Evolutionary conservation across 2,797 vertebrate genomes (phyloP).

Genomic region (Sebastiscus albofasciatus): DNA sequence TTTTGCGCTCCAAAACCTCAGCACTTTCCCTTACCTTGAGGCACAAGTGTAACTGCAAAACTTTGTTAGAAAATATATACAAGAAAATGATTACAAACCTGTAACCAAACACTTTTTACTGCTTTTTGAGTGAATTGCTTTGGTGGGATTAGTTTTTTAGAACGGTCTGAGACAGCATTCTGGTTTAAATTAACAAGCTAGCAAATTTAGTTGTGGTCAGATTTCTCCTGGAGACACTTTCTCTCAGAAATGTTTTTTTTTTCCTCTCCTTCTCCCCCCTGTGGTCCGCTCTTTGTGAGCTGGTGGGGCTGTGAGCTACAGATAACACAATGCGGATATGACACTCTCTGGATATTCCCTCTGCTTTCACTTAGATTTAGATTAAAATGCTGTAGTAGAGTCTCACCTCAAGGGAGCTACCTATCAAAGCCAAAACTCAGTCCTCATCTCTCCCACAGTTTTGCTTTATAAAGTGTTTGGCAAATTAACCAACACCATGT

Average conservation of each 20-base stretch:
- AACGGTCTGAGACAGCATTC: slow-evolving; percentile 12
- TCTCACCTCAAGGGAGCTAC: slow-evolving; percentile 73
- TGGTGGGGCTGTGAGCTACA: slow-evolving; percentile 64
- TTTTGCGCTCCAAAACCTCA: slow-evolving; percentile 28
- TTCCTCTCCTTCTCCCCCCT: slow-evolving; percentile 32
- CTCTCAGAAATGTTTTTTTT: slow-evolving; percentile 21
- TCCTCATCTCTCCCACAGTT: slow-evolving; percentile 43
- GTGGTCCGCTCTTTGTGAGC: slow-evolving; percentile 69
- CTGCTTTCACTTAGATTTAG: slow-evolving; percentile 73
- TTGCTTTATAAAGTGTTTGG: slow-evolving; percentile 58
- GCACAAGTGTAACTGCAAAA: slow-evolving; percentile 30
- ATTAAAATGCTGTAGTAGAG: slow-evolving; percentile 65
- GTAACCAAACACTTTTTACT: slow-evolving; percentile 11
- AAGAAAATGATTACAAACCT: slow-evolving; percentile 37
- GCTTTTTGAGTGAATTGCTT: slow-evolving; percentile 12
- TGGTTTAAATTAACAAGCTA: slow-evolving; percentile 18
- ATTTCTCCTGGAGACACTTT: slow-evolving; percentile 32
- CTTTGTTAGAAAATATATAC: slow-evolving; percentile 18
- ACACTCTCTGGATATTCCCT: slow-evolving; percentile 71
- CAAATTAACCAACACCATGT: slow-evolving; percentile 54
- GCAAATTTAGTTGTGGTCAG: slow-evolving; percentile 44
- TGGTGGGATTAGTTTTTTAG: slow-evolving; percentile 18
- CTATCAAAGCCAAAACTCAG: slow-evolving; percentile 71
- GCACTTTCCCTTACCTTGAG: slow-evolving; percentile 41
- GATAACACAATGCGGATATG: slow-evolving; percentile 77